phyloP scores from a whole-genome alignment of 2,797 vertebrate genomes.

The Muscicapa striata region DNA sequence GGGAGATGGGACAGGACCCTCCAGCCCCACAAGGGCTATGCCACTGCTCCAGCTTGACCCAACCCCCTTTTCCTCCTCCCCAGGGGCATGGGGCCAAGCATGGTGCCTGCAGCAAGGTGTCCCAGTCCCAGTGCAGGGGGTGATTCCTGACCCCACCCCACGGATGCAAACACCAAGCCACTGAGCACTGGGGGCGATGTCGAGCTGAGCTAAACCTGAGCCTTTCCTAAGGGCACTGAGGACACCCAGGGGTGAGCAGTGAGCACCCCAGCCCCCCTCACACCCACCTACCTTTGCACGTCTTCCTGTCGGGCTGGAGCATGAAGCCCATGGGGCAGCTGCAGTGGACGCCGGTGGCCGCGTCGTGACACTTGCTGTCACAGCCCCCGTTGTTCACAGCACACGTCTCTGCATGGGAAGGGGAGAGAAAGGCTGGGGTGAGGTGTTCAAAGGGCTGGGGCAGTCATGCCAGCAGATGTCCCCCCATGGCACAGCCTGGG shows the following conservation, averaged over 20 bases:
- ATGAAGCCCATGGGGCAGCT: conserved; percentile 98
- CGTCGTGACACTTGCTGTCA: conserved; percentile 97
- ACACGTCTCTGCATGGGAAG: conserved; percentile 87
- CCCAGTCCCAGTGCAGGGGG: rapidly evolving
- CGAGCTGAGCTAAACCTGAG: rapidly evolving
- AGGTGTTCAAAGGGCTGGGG: background rate
- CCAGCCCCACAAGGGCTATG: background rate
- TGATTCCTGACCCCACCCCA: background rate
- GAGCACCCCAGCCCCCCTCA: background rate
- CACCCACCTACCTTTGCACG: conserved; percentile 89
- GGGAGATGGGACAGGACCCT: rapidly evolving
- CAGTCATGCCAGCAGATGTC: background rate
- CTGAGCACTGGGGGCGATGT: rapidly evolving
- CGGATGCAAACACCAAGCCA: background rate
- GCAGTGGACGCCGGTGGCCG: conserved; percentile 92
- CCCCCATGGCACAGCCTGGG: background rate
- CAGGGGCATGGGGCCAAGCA: rapidly evolving
- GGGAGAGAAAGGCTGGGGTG: background rate
- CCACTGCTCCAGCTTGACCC: background rate
- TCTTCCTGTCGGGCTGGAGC: conserved; percentile 94
- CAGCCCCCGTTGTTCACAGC: conserved; percentile 98
- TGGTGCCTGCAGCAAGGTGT: rapidly evolving
- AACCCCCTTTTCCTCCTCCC: background rate
- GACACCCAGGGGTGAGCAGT: background rate
- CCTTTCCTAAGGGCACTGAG: background rate